Conservation (phyloP, 1,140 invertebrate species). For the Condylostylus longicornis region DNA sequence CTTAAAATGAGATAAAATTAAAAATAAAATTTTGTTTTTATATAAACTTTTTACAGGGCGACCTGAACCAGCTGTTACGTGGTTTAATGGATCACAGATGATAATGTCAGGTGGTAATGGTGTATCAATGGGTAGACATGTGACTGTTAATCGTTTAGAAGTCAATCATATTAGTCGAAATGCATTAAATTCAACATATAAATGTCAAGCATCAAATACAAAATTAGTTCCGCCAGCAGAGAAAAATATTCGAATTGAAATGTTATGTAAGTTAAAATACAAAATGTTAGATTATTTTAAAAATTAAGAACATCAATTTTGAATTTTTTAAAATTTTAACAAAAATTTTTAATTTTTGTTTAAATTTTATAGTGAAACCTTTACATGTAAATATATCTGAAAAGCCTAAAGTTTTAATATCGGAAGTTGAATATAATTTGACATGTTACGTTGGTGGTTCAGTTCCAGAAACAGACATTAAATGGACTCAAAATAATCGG, state of each 20-base stretch:
- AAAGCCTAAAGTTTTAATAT: conserved; percentile 57
- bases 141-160: conserved; percentile 61
- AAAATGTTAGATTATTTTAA: background rate
- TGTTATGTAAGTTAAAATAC: conserved; percentile 55
- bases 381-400: conserved; percentile 54
- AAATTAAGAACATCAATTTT: background rate
- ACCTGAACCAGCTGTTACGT: conserved; percentile 60
- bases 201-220: conserved; percentile 73
- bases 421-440: conserved; percentile 59
- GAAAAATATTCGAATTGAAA: conserved; percentile 58
- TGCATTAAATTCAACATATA: conserved; percentile 67
- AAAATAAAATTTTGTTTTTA: conserved; percentile 4
- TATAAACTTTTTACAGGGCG: conserved; percentile 44
- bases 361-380: conserved; percentile 47
- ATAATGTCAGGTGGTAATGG: conserved; percentile 38
- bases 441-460: conserved; percentile 68
- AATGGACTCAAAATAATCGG: conserved; percentile 64
- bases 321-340: background rate
- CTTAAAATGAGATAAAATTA: no score
- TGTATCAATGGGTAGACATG: conserved; percentile 49
- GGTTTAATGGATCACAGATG: conserved; percentile 53
- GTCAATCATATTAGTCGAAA: conserved; percentile 52
- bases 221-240: conserved; percentile 65
- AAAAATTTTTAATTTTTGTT: background rate
- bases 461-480: conserved; percentile 61